phyloP scores from a whole-genome alignment of 2,113 vertebrate species.

The Cettia cetti region DNA sequence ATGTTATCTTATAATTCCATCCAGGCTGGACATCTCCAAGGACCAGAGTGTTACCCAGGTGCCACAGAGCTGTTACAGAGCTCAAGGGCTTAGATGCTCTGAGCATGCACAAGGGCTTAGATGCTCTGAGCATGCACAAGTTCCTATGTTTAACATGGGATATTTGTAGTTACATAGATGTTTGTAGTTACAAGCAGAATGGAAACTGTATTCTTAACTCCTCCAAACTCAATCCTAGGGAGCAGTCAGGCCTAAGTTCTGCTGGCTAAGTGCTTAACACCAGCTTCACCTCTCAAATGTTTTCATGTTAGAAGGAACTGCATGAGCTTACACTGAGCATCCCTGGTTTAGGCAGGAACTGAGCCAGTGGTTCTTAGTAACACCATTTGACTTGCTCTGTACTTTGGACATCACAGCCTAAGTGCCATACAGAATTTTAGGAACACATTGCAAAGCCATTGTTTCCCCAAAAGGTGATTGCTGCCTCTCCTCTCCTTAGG shows the following conservation, averaged over 20 bases:
- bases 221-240: not conserved
- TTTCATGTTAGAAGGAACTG: not conserved
- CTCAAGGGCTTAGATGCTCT: not conserved
- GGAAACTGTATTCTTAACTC: not conserved
- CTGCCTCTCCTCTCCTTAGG: not conserved
- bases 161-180: not conserved
- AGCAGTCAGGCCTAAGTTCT: not conserved
- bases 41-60: not conserved
- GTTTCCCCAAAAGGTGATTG: not conserved
- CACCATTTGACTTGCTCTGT: not conserved
- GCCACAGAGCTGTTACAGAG: not conserved
- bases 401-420: not conserved
- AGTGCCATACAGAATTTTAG: not conserved
- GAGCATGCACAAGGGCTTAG: not conserved
- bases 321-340: not conserved
- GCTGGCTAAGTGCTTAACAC: not conserved
- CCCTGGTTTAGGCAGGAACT: not conserved
- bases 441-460: not conserved
- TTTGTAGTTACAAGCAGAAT: not conserved
- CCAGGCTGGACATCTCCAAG: not conserved
- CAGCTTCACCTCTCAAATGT: not conserved
- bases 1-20: not conserved
- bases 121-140: not conserved
- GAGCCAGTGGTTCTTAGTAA: not conserved
- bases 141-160: not conserved